A percentile compares a stretch with the other conserved stretches of the same genome.
Evolutionary conservation across 2,888 invertebrate genomes (phyloP).

Genomic region (Leistus spinibarbis): DNA sequence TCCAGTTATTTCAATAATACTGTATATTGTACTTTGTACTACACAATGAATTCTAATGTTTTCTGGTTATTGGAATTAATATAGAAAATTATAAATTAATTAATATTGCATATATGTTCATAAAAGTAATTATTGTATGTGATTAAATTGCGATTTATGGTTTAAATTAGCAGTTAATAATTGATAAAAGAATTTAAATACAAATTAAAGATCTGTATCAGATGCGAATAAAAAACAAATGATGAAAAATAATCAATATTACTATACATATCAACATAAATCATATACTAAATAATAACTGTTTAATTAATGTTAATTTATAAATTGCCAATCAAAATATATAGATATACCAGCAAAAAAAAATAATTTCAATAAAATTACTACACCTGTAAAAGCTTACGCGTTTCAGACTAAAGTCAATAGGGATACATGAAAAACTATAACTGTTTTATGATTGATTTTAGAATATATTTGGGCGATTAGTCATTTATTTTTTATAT

Average conservation of each 20-base stretch:
- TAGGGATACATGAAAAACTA: background rate
- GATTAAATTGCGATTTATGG: background rate
- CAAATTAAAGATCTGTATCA: background rate
- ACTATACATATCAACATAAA: background rate
- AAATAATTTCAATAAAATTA: background rate
- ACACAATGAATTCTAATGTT: too few relatives aligned
- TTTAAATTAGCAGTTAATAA: background rate
- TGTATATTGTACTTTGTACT: too few relatives aligned
- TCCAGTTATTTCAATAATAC: too few relatives aligned
- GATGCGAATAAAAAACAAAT: background rate
- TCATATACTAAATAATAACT: background rate
- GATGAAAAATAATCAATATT: background rate
- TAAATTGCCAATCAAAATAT: background rate
- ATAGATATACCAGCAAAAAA: background rate
- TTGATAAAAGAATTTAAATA: background rate
- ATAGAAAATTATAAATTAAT: too few relatives aligned
- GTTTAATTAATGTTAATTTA: background rate
- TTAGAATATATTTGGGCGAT: background rate
- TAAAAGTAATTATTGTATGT: too few relatives aligned
- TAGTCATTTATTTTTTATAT: too few relatives aligned
- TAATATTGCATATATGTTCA: too few relatives aligned
- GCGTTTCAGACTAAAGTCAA: background rate
- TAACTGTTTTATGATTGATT: conserved; percentile 2
- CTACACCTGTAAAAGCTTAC: background rate
- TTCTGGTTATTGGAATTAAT: too few relatives aligned